Conservation (phyloP, 2,888 invertebrate species). For the Glaucopsyche alexis region DNA sequence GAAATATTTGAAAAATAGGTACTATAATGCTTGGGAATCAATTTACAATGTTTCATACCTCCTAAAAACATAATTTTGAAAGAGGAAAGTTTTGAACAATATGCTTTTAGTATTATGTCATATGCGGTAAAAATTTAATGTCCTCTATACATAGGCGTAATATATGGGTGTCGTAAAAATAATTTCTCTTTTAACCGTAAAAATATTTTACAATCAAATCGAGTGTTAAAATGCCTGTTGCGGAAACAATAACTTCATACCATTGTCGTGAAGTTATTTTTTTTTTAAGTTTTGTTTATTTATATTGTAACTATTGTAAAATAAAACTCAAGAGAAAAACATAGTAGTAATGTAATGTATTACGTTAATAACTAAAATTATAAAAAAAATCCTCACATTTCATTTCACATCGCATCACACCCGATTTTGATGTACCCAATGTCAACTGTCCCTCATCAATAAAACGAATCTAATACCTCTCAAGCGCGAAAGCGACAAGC, state of each 20-base stretch:
- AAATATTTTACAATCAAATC: slow-evolving; percentile 23
- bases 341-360: too few species aligned
- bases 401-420: too few species aligned
- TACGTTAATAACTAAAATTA: too few species aligned
- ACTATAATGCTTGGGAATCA: background rate
- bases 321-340: background rate
- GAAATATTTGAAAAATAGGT: too few species aligned
- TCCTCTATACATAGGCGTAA: slow-evolving; percentile 14
- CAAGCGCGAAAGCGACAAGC: too few species aligned
- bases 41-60: background rate
- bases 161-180: slow-evolving; percentile 22
- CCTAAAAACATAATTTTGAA: background rate
- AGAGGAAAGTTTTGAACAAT: background rate
- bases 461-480: too few species aligned
- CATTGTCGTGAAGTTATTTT: slow-evolving; percentile 6
- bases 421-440: too few species aligned
- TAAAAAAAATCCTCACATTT: too few species aligned
- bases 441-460: too few species aligned
- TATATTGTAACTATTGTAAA: background rate
- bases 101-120: background rate
- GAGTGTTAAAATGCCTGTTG: background rate
- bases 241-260: slow-evolving; percentile 16
- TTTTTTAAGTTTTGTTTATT: slow-evolving; percentile 20
- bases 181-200: slow-evolving; percentile 23
- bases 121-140: background rate